Evolutionary conservation across 2,113 vertebrate genomes (phyloP).

Genomic region (Carassius gibelio): DNA sequence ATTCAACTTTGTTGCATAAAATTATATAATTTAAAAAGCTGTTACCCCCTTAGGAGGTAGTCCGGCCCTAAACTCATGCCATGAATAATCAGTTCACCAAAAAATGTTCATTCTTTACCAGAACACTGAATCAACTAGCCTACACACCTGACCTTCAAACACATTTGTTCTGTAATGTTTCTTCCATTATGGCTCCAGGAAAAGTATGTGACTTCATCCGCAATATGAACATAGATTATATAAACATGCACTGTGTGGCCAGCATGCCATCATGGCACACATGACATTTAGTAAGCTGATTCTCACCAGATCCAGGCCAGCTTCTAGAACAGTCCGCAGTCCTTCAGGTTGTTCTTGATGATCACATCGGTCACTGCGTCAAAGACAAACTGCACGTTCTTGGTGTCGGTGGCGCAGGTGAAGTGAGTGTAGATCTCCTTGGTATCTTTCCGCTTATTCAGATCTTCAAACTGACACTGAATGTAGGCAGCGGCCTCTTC

Average conservation of each 20-base stretch:
- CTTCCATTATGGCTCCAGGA: background rate
- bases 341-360: slow-evolving; percentile 99
- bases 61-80: background rate
- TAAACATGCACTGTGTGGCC: background rate
- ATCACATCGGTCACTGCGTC: slow-evolving; percentile 99
- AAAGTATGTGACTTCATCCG: background rate
- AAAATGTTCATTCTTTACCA: no score
- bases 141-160: background rate
- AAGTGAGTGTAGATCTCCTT: slow-evolving; percentile 99
- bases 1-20: no score
- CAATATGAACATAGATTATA: background rate
- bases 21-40: background rate
- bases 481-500: slow-evolving; percentile 98
- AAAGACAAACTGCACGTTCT: slow-evolving; percentile 98
- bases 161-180: background rate
- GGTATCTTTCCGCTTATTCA: slow-evolving; percentile 98
- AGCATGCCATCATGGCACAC: background rate
- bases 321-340: slow-evolving; percentile 94
- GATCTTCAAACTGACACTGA: slow-evolving; percentile 96
- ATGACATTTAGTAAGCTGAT: background rate
- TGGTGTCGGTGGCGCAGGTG: slow-evolving; percentile 98
- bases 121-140: background rate
- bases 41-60: background rate
- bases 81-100: background rate
- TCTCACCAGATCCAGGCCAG: slow-evolving; percentile 57